phyloP scores from a whole-genome alignment of 2,113 vertebrate genomes.

The Cercocebus atys region DNA sequence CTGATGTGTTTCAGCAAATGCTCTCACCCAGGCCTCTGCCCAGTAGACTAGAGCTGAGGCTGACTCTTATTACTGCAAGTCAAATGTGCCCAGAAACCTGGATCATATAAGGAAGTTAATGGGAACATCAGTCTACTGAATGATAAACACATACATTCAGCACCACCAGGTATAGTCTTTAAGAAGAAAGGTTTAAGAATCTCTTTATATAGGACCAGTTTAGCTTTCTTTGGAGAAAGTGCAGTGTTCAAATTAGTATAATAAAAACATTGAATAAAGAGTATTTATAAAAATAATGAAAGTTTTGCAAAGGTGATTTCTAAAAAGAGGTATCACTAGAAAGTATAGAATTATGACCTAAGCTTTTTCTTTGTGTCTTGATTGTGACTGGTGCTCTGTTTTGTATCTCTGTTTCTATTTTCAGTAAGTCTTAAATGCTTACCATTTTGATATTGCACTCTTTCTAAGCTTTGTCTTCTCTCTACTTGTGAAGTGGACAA shows the following conservation, averaged over 20 bases:
- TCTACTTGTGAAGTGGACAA: background rate
- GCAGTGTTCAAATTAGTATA: background rate
- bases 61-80: background rate
- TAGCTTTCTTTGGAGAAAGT: background rate
- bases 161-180: background rate
- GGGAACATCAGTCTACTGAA: background rate
- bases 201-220: background rate
- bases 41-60: background rate
- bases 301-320: background rate
- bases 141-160: background rate
- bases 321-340: background rate
- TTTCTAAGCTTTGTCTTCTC: background rate
- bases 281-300: background rate
- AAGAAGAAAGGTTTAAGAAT: background rate
- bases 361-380: conserved; percentile 2
- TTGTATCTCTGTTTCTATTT: background rate
- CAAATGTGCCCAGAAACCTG: background rate
- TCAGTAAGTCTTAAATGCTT: background rate
- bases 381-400: background rate
- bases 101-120: background rate
- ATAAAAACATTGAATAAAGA: background rate
- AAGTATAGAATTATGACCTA: background rate
- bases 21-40: background rate
- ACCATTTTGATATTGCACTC: background rate
- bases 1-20: background rate